Evolutionary conservation across 2,888 invertebrate genomes (phyloP).

Genomic region (Noctua pronuba): DNA sequence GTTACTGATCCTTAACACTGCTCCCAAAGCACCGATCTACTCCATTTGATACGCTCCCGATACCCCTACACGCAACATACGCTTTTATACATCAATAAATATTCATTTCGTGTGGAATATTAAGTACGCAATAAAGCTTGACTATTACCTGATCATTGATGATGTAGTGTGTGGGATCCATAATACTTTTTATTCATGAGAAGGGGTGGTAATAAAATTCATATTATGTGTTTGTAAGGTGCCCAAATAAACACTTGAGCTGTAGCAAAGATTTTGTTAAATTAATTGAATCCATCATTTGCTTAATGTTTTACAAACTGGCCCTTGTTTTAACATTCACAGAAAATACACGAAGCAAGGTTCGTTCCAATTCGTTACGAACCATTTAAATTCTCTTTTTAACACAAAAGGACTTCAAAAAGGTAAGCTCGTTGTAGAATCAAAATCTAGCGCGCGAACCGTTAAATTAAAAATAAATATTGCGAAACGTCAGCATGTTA

Average conservation of each 20-base stretch:
- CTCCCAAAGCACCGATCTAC: slow-evolving; percentile 77
- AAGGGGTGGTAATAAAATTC: neutral
- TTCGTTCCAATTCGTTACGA: slow-evolving; percentile 77
- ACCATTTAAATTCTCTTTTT: slow-evolving; percentile 78
- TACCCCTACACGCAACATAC: slow-evolving; percentile 80
- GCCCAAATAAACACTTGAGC: slow-evolving; percentile 25
- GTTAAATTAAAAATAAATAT: slow-evolving; percentile 91
- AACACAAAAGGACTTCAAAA: slow-evolving; percentile 84
- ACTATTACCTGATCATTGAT: slow-evolving; percentile 58
- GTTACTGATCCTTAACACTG: slow-evolving; percentile 81
- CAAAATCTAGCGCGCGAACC: slow-evolving; percentile 86
- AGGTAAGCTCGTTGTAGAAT: slow-evolving; percentile 84
- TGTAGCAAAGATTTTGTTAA: slow-evolving; percentile 35
- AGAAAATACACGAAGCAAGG: slow-evolving; percentile 64
- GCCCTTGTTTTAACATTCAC: slow-evolving; percentile 52
- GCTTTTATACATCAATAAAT: slow-evolving; percentile 75
- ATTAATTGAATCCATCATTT: slow-evolving; percentile 54
- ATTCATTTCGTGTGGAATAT: slow-evolving; percentile 68
- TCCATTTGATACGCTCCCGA: slow-evolving; percentile 83
- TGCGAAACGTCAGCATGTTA: slow-evolving; percentile 90
- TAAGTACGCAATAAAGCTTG: slow-evolving; percentile 56
- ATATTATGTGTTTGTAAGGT: neutral
- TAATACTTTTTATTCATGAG: slow-evolving; percentile 2
- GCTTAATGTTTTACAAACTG: slow-evolving; percentile 42
- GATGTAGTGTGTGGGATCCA: slow-evolving; percentile 12